These are phyloP conservation scores for Pseudomugil gertrudae DNA, from an alignment of 2,797 vertebrate genomes.

Conservation along the genomic window DNA sequence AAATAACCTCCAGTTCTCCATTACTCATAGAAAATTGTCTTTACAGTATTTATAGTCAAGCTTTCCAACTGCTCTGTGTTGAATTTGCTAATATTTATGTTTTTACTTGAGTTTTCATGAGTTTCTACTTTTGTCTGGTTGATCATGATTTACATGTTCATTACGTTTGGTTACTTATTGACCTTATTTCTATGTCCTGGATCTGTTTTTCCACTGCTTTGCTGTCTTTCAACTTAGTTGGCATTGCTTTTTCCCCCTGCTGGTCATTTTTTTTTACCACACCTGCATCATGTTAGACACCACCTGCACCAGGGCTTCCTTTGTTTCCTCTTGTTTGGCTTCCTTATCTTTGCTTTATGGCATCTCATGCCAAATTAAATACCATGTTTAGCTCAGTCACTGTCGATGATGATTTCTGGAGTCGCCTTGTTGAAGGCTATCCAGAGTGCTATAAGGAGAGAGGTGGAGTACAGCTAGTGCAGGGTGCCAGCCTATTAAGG, in stretches of 20 bases:
- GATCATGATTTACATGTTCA: neutral
- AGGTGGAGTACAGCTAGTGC: neutral
- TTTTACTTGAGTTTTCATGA: neutral
- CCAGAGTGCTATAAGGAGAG: neutral
- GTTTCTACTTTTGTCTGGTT: neutral
- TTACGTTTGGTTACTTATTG: neutral
- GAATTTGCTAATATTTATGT: too few relatives aligned
- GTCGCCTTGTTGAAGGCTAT: neutral
- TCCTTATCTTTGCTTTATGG: neutral
- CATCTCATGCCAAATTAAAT: neutral
- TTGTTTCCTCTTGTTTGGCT: neutral
- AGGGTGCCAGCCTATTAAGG: neutral
- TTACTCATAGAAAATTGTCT: neutral
- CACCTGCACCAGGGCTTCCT: neutral
- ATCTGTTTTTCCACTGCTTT: neutral
- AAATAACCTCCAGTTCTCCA: neutral
- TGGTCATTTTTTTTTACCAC: neutral
- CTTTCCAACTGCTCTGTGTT: neutral
- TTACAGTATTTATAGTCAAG: neutral
- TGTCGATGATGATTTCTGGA: neutral
- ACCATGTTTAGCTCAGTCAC: neutral
- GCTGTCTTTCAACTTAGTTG: neutral
- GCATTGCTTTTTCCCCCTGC: neutral
- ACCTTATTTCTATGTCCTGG: neutral
- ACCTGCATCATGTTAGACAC: neutral